phyloP scores from a whole-genome alignment of 2,888 invertebrate genomes.

The Notocelia uddmanniana region DNA sequence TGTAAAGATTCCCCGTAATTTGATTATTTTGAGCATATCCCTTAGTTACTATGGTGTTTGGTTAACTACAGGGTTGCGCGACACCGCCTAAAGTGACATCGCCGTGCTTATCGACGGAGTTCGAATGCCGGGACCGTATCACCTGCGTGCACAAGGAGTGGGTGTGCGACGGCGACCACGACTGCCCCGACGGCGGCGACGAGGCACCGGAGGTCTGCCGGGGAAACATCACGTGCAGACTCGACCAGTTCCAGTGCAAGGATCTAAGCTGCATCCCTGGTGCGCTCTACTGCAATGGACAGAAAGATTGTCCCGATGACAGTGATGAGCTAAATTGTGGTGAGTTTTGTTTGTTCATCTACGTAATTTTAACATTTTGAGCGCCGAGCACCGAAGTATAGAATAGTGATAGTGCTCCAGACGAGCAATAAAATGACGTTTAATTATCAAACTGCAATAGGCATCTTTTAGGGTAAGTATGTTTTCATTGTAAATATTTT shows the following conservation, averaged over 20 bases:
- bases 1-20: neutral
- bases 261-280: slow-evolving; percentile 93
- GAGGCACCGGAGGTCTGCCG: slow-evolving; percentile 88
- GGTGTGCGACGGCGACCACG: slow-evolving; percentile 94
- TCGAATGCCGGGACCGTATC: slow-evolving; percentile 91
- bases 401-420: neutral
- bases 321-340: slow-evolving; percentile 95
- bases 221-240: slow-evolving; percentile 91
- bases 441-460: neutral
- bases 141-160: slow-evolving; percentile 93
- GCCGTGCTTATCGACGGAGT: slow-evolving; percentile 90
- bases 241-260: slow-evolving; percentile 95
- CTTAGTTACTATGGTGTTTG: neutral
- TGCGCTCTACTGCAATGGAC: slow-evolving; percentile 93
- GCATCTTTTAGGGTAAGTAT: neutral
- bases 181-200: slow-evolving; percentile 94
- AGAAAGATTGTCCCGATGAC: slow-evolving; percentile 92
- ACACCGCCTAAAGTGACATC: slow-evolving; percentile 82
- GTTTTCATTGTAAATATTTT: neutral
- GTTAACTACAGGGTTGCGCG: slow-evolving; percentile 86
- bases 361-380: neutral
- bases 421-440: neutral
- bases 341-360: slow-evolving; percentile 69
- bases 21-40: neutral
- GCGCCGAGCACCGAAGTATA: neutral